Percentiles rank a stretch among this genome's conserved stretches.
These are phyloP conservation scores for Dromius quadrimaculatus DNA, from an alignment of 2,888 invertebrate genomes.

Conservation along the genomic window DNA sequence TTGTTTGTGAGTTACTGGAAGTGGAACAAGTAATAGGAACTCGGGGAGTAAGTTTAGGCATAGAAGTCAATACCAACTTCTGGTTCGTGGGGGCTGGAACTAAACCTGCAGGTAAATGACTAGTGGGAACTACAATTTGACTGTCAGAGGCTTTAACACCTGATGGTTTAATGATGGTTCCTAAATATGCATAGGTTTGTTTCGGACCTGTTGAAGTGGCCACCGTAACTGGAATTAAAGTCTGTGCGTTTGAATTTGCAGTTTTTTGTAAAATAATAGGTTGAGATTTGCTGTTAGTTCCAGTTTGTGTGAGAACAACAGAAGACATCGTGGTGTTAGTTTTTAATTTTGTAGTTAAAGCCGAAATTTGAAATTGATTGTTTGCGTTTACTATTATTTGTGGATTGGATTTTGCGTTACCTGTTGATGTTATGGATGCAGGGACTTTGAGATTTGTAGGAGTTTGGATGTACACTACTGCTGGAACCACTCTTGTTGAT, in stretches of 20 bases:
- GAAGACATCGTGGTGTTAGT: constrained; percentile 44
- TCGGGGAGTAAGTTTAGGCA: constrained; percentile 72
- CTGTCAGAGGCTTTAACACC: constrained; percentile 50
- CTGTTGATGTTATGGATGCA: constrained; percentile 22
- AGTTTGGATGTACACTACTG: constrained; percentile 49
- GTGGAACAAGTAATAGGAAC: constrained; percentile 71
- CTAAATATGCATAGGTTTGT: constrained; percentile 64
- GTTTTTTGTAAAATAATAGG: constrained; percentile 53
- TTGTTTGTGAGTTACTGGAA: constrained; percentile 58
- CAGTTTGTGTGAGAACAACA: constrained; percentile 42
- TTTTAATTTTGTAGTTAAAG: constrained; percentile 53
- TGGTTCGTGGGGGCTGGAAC: constrained; percentile 63
- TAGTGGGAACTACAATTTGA: constrained; percentile 55
- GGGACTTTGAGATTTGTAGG: constrained; percentile 40
- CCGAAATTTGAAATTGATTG: constrained; percentile 52
- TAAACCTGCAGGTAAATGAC: constrained; percentile 52
- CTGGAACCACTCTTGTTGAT: constrained; percentile 35
- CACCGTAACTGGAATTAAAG: constrained; percentile 54
- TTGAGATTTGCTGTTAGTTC: constrained; percentile 50
- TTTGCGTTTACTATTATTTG: constrained; percentile 52
- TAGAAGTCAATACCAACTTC: constrained; percentile 71
- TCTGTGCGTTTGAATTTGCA: constrained; percentile 47
- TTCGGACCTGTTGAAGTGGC: constrained; percentile 56
- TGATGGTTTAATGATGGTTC: constrained; percentile 63
- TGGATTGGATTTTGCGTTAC: constrained; percentile 43